Conservation (phyloP, 2,797 vertebrate genomes). For the Rhynchotus rufescens region DNA sequence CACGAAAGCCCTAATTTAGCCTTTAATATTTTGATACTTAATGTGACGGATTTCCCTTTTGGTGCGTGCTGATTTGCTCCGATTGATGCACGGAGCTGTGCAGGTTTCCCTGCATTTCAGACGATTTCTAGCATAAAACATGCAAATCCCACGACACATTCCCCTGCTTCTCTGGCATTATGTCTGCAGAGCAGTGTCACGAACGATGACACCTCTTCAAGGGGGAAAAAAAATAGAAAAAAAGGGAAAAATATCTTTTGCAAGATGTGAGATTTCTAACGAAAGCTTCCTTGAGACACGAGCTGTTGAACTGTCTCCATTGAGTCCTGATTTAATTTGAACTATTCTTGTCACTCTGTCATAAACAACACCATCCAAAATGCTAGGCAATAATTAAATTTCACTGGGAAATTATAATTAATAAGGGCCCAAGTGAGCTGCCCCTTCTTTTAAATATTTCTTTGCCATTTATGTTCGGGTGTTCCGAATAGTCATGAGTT, state of each 20-base stretch:
- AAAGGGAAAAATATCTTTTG: constrained; percentile 30
- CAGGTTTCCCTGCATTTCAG: not conserved
- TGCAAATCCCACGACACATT: constrained; percentile 27
- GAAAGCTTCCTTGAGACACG: not conserved
- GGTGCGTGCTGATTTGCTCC: not conserved
- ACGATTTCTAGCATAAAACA: constrained; percentile 20
- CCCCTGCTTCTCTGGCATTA: not conserved
- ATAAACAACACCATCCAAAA: not conserved
- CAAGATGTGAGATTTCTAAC: not conserved
- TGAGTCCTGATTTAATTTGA: constrained; percentile 36
- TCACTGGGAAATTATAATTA: constrained; percentile 51
- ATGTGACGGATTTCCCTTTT: constrained; percentile 10
- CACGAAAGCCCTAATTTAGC: not conserved
- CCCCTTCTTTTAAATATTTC: constrained; percentile 47
- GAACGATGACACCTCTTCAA: not conserved
- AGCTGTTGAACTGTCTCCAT: constrained; percentile 49
- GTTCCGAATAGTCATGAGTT: not conserved
- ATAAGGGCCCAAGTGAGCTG: constrained; percentile 22
- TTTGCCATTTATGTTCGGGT: constrained; percentile 5
- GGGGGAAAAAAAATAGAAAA: not conserved
- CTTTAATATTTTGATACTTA: constrained; percentile 31
- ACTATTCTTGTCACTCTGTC: not conserved
- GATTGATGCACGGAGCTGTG: not conserved
- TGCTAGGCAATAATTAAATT: constrained; percentile 48
- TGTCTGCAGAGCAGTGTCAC: not conserved